Evolutionary conservation across 2,797 vertebrate species (phyloP), one percentile per base, ranked within the genome.

Genomic region (Adrianichthys oophorus): DNA sequence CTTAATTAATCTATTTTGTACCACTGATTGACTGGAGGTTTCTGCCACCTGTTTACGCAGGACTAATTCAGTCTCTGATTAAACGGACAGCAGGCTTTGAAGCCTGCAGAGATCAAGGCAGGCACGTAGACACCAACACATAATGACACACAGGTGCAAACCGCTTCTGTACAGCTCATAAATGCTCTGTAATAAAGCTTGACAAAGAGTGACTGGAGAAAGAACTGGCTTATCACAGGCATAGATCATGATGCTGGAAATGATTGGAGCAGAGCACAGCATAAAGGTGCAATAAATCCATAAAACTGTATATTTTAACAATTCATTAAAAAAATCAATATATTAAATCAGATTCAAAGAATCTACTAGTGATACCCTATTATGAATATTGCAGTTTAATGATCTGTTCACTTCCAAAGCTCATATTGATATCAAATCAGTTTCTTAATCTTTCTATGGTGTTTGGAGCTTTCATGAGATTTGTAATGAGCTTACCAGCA

Each of bases 11-110:
- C 79, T 54, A 73, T 82, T 84, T 83, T 88, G 85, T 85, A 67
- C 41, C 72, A 24, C 74, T 90, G 84, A 88, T 90, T 89, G 87
- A 84, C 76, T 86, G 76, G 84, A 85, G 86, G 72, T 81, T 85
- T 84, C 76, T 60, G 72, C 87, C 85, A 88, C 86, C 87, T 90
- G 88, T 88, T 90, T 89, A 89, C 73, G 56, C 74, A 78, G 74
- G 72, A 79, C 76, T 79, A 78, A 87, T 87, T 86, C 84, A 86
- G 76, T 46, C 49, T 78, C 65, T 87, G 79, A 88, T 86, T 89
- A 80, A 86, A 74, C 1, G 41, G 84, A 89, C 81, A 84, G 81
- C 78, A 77, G 79, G 79, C 65, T 72, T 42, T 4, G 24, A 65
- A 59, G 78, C 65, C 78, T 77, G 69, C 3, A 16, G 83, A 84